phyloP scores from a whole-genome alignment of 2,888 invertebrate species.

The Eubasilissa splendida region DNA sequence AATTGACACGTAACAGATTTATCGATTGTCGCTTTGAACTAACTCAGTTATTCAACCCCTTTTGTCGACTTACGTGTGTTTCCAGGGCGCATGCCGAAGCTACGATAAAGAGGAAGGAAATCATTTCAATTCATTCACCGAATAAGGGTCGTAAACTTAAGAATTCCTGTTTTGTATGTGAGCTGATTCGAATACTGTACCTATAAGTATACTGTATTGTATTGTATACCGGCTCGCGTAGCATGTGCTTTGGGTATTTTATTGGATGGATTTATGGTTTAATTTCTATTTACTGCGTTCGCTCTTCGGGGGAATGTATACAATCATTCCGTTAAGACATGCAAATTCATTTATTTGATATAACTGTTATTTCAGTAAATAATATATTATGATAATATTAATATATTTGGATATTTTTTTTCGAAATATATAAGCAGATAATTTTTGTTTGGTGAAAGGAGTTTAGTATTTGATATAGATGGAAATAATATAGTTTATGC shows the following conservation, averaged over 20 bases:
- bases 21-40: conserved; percentile 51
- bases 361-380: neutral
- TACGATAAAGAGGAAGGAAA: conserved; percentile 40
- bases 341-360: conserved; percentile 15
- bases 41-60: conserved; percentile 34
- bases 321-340: neutral
- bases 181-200: conserved; percentile 37
- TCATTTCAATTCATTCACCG: conserved; percentile 50
- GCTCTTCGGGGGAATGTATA: neutral
- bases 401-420: too few species aligned
- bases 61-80: conserved; percentile 42
- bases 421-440: too few species aligned
- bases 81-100: conserved; percentile 31
- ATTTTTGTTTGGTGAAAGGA: too few species aligned
- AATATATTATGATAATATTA: neutral
- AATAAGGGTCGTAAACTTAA: conserved; percentile 51
- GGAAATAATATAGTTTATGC: too few species aligned
- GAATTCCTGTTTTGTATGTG: conserved; percentile 42
- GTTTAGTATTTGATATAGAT: too few species aligned
- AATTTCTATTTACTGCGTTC: conserved; percentile 42
- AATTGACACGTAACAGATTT: conserved; percentile 56
- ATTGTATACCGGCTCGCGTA: conserved; percentile 10
- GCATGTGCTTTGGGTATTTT: conserved; percentile 31
- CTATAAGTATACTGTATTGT: neutral
- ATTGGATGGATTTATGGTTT: conserved; percentile 48